Conservation (phyloP, 1,140 invertebrate species). For the Cotesia glomerata region DNA sequence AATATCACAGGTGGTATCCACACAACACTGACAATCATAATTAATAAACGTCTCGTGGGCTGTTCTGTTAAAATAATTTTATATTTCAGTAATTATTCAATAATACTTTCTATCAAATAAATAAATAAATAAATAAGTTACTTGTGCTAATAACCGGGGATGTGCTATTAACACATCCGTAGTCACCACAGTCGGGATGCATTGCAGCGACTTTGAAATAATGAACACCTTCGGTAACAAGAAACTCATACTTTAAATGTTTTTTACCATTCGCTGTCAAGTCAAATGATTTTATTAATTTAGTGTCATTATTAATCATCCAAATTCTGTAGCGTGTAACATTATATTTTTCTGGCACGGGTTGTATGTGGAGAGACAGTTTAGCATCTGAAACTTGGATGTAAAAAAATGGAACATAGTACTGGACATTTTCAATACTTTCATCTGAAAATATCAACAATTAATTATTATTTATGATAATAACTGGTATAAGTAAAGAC, state of each 20-base stretch:
- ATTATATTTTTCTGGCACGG: constrained; percentile 49
- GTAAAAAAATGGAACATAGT: constrained; percentile 53
- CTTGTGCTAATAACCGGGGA: constrained; percentile 53
- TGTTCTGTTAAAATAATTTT: constrained; percentile 44
- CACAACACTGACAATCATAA: constrained; percentile 59
- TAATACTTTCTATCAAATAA: background rate
- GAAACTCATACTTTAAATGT: constrained; percentile 43
- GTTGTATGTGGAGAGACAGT: constrained; percentile 49
- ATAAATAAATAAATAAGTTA: constrained; percentile 33
- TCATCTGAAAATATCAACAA: constrained; percentile 33
- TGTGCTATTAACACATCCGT: constrained; percentile 53
- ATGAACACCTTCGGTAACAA: constrained; percentile 44
- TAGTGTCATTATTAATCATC: constrained; percentile 49
- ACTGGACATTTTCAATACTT: constrained; percentile 31
- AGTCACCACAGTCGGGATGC: constrained; percentile 45
- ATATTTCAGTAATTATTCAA: background rate
- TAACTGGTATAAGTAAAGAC: background rate
- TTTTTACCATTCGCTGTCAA: constrained; percentile 21
- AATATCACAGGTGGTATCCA: constrained; percentile 57
- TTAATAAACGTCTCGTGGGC: constrained; percentile 45
- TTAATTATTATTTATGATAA: constrained; percentile 1
- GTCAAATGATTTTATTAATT: constrained; percentile 26
- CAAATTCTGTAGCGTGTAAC: constrained; percentile 51
- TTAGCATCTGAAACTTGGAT: constrained; percentile 48
- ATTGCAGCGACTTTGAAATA: constrained; percentile 56